Evolutionary conservation across 2,797 vertebrate species (phyloP), one percentile per base, ranked within the genome.

Genomic region (Adelosebastes latens): DNA sequence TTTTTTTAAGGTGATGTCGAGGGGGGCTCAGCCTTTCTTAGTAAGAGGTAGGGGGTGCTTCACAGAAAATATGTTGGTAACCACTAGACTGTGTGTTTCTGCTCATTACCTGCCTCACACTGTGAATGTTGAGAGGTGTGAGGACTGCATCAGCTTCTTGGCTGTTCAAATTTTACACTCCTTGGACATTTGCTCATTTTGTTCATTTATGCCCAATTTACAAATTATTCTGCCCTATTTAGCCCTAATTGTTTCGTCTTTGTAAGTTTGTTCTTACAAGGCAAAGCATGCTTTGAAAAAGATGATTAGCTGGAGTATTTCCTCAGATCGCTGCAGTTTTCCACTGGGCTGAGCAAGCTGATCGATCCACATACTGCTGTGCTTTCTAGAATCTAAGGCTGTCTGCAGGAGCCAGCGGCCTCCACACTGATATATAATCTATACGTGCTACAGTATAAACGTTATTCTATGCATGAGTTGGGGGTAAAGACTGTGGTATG

Each of bases 311-410:
- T 59, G 1, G 12, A 62, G 75, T 52, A 56, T 82, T 88, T 83
- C 66, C 29, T 77, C 67, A 69, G 18, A 77, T 72, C 36, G 18
- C 25, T 85, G 86, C 88, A 77, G 65, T 90, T 88, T 87, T 85
- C 76, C 68, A 66, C 20, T 14, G 11, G 67, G 65, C 85, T 75
- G 82, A 86, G 59, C 63, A 49, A 81, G 81, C 79, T 12, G 65
- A 93, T 89, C 68, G 36, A 89, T 91, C 67, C 72, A 49, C 39
- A 13, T 24, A 5, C 76, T 65, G 79, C 84, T 66, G 83, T 13
- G 76, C 77, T 68, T 63, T 79, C 84, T 79, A 78, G 64, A 74
- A 71, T 72, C 34, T 32, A 29, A 24, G 16, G 66, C 63, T 29
- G 13, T 52, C 72, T 77, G 32, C 65, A 69, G 68, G 53, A 22